Percentiles rank a stretch among this genome's conserved stretches.
These are phyloP conservation scores for Mesocricetus auratus DNA, from an alignment of 2,113 vertebrate genomes.

Conservation along the genomic window DNA sequence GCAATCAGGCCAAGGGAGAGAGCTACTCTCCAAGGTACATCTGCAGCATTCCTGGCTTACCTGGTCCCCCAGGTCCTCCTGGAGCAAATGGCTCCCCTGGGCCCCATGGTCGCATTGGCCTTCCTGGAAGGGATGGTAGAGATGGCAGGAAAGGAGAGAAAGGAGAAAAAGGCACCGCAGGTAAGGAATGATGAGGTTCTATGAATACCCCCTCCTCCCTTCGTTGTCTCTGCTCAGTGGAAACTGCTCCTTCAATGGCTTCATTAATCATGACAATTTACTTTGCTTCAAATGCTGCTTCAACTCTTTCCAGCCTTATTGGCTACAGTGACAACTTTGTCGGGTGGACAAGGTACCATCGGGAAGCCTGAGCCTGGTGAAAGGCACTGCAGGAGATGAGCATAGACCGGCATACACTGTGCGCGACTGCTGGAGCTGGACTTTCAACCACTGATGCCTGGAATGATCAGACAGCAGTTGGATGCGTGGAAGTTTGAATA, in stretches of 20 bases:
- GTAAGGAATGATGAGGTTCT: constrained; percentile 86
- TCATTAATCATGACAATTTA: neutral
- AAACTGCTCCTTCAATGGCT: neutral
- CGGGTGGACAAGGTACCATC: neutral
- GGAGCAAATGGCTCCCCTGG: constrained; percentile 91
- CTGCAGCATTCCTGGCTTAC: constrained; percentile 95
- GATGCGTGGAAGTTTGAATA: no score
- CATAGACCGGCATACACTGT: rapidly evolving
- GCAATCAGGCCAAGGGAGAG: constrained; percentile 90
- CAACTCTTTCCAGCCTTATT: neutral
- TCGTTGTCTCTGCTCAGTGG: neutral
- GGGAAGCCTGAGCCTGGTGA: neutral
- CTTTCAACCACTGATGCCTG: neutral
- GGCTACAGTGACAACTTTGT: no score
- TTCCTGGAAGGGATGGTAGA: constrained; percentile 98
- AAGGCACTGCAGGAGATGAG: neutral
- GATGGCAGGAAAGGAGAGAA: constrained; percentile 97
- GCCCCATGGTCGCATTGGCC: constrained; percentile 93
- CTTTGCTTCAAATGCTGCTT: neutral
- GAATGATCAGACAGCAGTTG: no score
- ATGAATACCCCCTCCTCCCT: neutral
- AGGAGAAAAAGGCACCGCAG: constrained; percentile 95
- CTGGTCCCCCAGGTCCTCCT: constrained; percentile 91
- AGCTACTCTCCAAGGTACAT: constrained; percentile 90
- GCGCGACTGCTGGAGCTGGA: neutral